These are phyloP conservation scores for Drosophila sucinea DNA, from an alignment of 1,140 invertebrate genomes.

Conservation along the genomic window DNA sequence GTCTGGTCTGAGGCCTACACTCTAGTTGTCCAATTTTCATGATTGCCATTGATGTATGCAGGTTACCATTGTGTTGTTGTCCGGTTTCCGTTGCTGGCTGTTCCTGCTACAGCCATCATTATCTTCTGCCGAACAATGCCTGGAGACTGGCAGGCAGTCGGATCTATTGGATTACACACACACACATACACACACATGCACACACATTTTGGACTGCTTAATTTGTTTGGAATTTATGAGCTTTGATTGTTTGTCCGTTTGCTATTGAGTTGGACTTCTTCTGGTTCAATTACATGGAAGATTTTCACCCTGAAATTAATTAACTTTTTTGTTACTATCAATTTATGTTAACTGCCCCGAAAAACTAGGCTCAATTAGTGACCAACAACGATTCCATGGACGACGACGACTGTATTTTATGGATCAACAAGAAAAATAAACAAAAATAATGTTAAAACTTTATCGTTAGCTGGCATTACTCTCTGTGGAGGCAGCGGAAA, in stretches of 20 bases:
- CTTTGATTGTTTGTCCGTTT: constrained; percentile 57
- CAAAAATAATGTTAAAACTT: constrained; percentile 72
- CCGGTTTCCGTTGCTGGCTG: constrained; percentile 43
- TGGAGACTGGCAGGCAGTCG: constrained; percentile 4
- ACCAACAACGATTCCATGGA: constrained; percentile 10
- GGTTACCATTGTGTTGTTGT: constrained; percentile 20
- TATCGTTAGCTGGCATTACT: constrained; percentile 35
- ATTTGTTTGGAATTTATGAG: constrained; percentile 71
- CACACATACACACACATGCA: background rate
- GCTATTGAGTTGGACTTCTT: constrained; percentile 10
- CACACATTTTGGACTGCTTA: constrained; percentile 48
- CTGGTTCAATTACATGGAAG: constrained; percentile 22
- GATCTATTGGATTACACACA: constrained; percentile 35
- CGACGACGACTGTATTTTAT: constrained; percentile 49
- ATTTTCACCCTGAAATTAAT: constrained; percentile 62
- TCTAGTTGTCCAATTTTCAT: constrained; percentile 67
- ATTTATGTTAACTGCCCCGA: constrained; percentile 50
- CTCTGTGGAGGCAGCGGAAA: constrained; percentile 47
- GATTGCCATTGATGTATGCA: constrained; percentile 60
- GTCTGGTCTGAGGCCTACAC: constrained; percentile 18
- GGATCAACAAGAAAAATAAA: constrained; percentile 65
- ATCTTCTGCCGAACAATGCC: constrained; percentile 47
- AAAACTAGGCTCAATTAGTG: constrained; percentile 50
- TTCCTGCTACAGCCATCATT: constrained; percentile 57
- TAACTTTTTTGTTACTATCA: constrained; percentile 48